Conservation (phyloP, 2,888 invertebrate species). For the Ichneumoninae sp. region DNA sequence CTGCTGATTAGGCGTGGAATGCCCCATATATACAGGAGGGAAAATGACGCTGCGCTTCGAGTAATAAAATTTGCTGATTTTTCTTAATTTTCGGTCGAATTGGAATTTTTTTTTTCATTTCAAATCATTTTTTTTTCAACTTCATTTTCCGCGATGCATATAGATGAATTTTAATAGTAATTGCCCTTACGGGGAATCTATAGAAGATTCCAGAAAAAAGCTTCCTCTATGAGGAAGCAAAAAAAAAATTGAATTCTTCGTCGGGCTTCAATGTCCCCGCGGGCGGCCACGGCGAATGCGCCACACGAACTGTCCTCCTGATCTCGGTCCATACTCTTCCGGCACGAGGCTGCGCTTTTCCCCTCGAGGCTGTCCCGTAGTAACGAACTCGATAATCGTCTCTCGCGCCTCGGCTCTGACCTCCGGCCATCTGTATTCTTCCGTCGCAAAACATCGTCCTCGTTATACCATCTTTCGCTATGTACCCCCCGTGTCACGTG, state of each 20-base stretch:
- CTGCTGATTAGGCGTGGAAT: too few relatives aligned
- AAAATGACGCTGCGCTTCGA: neutral
- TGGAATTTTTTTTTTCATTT: neutral
- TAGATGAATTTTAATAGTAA: neutral
- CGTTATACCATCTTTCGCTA: conserved; percentile 68
- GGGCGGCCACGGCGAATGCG: conserved; percentile 37
- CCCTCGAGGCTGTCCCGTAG: conserved; percentile 66
- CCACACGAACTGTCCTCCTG: conserved; percentile 53
- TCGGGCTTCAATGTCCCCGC: conserved; percentile 60
- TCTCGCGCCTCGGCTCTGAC: conserved; percentile 75
- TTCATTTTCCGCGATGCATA: neutral
- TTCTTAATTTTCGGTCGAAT: neutral
- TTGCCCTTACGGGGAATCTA: neutral
- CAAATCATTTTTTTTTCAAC: neutral
- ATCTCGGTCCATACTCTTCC: conserved; percentile 71
- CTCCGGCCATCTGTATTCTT: conserved; percentile 76
- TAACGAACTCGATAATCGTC: conserved; percentile 76
- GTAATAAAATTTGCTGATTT: neutral
- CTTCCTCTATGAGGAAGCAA: too few relatives aligned
- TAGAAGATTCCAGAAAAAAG: neutral
- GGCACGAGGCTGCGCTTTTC: conserved; percentile 70
- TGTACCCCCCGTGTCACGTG: conserved; percentile 13
- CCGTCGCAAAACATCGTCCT: conserved; percentile 74
- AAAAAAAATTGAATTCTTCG: conserved; percentile 46
- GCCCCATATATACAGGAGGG: neutral